phyloP scores from a whole-genome alignment of 1,140 invertebrate species.

The Drosophila paulistorum region DNA sequence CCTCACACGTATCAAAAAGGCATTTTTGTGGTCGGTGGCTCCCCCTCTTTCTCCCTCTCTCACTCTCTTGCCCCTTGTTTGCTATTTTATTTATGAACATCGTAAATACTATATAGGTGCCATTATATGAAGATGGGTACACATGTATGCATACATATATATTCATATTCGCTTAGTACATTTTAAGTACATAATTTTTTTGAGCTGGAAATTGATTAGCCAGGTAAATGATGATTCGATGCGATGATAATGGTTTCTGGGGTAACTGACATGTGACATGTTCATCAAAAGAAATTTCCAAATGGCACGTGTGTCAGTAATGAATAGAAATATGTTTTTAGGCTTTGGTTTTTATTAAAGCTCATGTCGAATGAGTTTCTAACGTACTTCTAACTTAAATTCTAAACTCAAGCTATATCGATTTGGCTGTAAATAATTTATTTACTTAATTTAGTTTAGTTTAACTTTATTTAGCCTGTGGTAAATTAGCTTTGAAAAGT shows the following conservation, averaged over 20 bases:
- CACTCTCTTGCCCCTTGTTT: conserved; percentile 22
- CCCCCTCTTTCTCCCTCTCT: neutral
- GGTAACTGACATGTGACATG: conserved; percentile 15
- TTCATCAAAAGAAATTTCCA: conserved; percentile 9
- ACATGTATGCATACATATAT: conserved; percentile 59
- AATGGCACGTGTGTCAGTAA: conserved; percentile 17
- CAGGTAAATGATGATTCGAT: neutral
- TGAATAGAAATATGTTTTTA: conserved; percentile 1
- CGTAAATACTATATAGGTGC: conserved; percentile 46
- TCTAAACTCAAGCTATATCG: too few relatives aligned
- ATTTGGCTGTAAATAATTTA: too few relatives aligned
- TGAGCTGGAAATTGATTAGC: conserved; percentile 5
- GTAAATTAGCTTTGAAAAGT: too few relatives aligned
- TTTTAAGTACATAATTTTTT: conserved; percentile 15
- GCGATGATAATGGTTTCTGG: neutral
- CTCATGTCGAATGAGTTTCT: neutral
- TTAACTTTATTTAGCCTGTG: too few relatives aligned
- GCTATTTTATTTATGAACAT: conserved; percentile 62
- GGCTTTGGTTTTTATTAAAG: neutral
- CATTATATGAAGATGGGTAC: conserved; percentile 49
- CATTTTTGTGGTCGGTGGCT: conserved; percentile 26
- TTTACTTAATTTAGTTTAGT: too few relatives aligned
- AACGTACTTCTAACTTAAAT: too few relatives aligned
- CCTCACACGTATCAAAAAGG: conserved; percentile 53
- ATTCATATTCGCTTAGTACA: conserved; percentile 32